Conservation (phyloP, 2,113 vertebrate genomes). For the Gallinago paraguaiae region DNA sequence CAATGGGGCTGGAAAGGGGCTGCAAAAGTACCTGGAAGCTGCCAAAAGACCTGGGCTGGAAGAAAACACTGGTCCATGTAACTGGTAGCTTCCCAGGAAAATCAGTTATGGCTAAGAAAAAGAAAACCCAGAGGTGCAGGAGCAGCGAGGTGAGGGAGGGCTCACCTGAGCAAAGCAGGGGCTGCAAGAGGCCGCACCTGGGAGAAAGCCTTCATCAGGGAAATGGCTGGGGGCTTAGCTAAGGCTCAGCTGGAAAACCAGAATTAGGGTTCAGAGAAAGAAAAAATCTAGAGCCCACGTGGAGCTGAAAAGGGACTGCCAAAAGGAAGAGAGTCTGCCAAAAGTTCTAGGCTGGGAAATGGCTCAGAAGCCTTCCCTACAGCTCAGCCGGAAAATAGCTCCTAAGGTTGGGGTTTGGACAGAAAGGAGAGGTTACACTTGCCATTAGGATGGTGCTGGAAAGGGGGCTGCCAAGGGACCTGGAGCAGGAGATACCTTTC, state of each 20-base stretch:
- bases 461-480: neutral
- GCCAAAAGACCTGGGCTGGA: neutral
- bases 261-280: neutral
- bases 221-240: neutral
- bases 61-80: neutral
- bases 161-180: fast-evolving
- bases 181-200: neutral
- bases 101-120: neutral
- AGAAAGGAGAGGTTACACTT: neutral
- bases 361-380: neutral
- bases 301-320: neutral
- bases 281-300: neutral
- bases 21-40: neutral
- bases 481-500: neutral
- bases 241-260: neutral
- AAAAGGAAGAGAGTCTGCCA: neutral
- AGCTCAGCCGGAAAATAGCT: neutral
- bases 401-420: neutral
- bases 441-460: neutral
- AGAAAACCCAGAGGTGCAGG: neutral
- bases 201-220: neutral
- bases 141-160: fast-evolving
- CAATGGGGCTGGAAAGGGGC: neutral
- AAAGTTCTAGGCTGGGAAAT: neutral
- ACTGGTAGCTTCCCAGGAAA: neutral